These are phyloP conservation scores for Tursiops truncatus DNA, from an alignment of 2,113 vertebrate species.

Conservation along the genomic window DNA sequence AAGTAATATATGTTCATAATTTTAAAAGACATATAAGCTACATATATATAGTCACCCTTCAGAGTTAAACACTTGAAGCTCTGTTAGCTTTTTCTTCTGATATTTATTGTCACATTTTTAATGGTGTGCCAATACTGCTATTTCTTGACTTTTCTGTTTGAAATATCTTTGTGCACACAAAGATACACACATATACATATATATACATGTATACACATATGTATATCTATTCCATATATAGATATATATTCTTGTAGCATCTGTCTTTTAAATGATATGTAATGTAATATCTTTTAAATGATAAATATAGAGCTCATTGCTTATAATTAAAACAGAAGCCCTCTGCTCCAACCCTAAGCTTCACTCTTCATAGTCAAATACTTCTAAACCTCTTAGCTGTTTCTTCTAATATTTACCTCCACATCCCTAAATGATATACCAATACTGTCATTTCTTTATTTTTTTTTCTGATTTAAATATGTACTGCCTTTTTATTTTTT, in stretches of 20 bases:
- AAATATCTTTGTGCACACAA: not conserved
- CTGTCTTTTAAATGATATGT: constrained; percentile 5
- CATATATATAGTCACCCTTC: not conserved
- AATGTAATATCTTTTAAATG: not conserved
- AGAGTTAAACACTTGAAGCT: constrained; percentile 22
- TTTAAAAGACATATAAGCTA: not conserved
- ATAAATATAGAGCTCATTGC: not conserved
- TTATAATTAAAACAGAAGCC: constrained; percentile 34
- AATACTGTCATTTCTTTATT: constrained; percentile 14
- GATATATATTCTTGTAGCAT: not conserved
- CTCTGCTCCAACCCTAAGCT: constrained; percentile 11
- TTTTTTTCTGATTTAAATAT: constrained; percentile 61
- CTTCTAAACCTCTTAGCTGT: not conserved
- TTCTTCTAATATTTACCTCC: constrained; percentile 43
- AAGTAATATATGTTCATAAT: constrained; percentile 47
- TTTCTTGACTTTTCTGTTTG: constrained; percentile 47
- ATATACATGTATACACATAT: not conserved
- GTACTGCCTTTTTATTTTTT: constrained; percentile 49
- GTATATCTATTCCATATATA: not conserved
- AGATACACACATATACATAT: not conserved
- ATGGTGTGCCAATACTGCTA: not conserved
- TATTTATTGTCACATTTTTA: constrained; percentile 15
- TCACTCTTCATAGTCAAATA: constrained; percentile 53
- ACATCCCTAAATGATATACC: constrained; percentile 40
- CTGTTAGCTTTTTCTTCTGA: not conserved